Evolutionary conservation across 2,888 invertebrate species (phyloP).

Genomic region (Cepaea hortensis): DNA sequence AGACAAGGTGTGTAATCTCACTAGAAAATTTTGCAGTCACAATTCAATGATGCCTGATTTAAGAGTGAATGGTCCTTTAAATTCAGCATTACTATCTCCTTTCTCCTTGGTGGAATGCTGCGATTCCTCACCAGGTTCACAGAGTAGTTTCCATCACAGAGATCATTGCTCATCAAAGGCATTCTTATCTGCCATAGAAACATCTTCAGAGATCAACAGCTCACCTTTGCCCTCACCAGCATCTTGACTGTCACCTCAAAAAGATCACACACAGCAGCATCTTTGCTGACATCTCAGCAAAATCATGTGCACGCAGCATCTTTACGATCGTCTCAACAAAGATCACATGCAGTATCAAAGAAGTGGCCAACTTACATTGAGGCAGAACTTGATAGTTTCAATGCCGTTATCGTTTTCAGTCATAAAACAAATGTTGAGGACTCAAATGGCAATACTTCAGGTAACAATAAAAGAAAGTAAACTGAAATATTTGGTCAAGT

Average conservation of each 20-base stretch:
- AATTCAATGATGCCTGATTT: neutral
- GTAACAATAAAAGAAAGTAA: slow-evolving; percentile 19
- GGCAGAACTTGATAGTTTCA: slow-evolving; percentile 25
- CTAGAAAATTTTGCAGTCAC: neutral
- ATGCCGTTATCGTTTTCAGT: neutral
- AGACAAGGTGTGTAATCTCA: neutral
- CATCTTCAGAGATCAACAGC: neutral
- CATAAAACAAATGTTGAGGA: slow-evolving; percentile 20
- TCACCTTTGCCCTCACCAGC: neutral
- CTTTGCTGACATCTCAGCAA: neutral
- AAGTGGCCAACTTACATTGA: slow-evolving; percentile 4
- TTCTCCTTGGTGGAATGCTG: neutral
- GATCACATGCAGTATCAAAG: neutral
- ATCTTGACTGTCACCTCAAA: neutral
- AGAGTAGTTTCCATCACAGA: neutral
- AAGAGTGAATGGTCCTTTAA: neutral
- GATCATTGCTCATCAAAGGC: neutral
- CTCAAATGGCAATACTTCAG: slow-evolving; percentile 23
- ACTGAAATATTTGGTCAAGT: slow-evolving; percentile 43
- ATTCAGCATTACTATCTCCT: slow-evolving; percentile 14
- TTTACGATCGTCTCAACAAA: neutral
- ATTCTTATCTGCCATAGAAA: neutral
- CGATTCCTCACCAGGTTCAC: slow-evolving; percentile 3
- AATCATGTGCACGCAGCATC: neutral
- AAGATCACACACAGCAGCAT: too few species aligned